These are phyloP conservation scores for Ctenochaetus hawaiiensis DNA, from an alignment of 2,797 vertebrate genomes.

Conservation along the genomic window DNA sequence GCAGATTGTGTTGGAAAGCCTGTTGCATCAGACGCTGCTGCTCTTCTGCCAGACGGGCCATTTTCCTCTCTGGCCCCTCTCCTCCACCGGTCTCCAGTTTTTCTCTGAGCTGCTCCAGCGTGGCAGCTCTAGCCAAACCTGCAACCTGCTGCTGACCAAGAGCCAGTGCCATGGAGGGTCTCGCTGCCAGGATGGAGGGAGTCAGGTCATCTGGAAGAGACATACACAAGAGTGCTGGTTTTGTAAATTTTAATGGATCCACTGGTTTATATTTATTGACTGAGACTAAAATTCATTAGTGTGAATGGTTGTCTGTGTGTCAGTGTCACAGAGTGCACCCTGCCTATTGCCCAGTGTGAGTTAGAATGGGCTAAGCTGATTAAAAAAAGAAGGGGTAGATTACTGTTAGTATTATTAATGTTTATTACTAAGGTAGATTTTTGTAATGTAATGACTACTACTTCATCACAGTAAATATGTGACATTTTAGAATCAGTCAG, in stretches of 20 bases:
- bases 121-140: constrained; percentile 85
- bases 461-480: not conserved
- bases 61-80: constrained; percentile 93
- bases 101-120: constrained; percentile 94
- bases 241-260: not conserved
- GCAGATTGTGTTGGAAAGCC: constrained; percentile 93
- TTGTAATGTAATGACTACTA: not conserved
- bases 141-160: constrained; percentile 88
- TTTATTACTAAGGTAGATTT: not conserved
- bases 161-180: constrained; percentile 82
- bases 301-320: not conserved
- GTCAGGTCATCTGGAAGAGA: constrained; percentile 86
- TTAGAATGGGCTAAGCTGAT: not conserved
- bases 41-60: constrained; percentile 88
- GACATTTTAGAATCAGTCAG: not conserved
- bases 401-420: not conserved
- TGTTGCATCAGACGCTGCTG: constrained; percentile 96
- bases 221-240: not conserved
- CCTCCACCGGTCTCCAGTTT: constrained; percentile 88
- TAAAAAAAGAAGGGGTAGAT: not conserved
- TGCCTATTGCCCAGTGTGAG: too few species aligned
- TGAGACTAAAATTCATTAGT: not conserved
- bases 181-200: constrained; percentile 85
- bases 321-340: too few species aligned
- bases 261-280: not conserved